Evolutionary conservation across 2,888 invertebrate genomes (phyloP), one percentile per base, ranked within the genome.

Genomic region (Cataglyphis albicans): DNA sequence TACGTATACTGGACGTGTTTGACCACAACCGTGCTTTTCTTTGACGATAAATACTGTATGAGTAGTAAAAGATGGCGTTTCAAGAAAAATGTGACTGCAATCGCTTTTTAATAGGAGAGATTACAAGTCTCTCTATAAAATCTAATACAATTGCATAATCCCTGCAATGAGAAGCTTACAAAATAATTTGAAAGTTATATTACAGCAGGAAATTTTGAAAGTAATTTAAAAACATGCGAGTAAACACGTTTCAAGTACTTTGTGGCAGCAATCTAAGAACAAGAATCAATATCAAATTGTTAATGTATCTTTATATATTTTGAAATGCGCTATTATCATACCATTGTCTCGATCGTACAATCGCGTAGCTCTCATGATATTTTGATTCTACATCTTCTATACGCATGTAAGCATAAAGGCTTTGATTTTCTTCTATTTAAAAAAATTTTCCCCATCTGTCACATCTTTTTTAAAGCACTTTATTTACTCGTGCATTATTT

Each of bases 11-110:
- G 65, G 15, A 74, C 44, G 18, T 48, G 44, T 72, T 38, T 64
- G 57, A 64, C 25, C n/a, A 21, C 52, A 52, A 68, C 15, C 64
- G 38, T 57, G 65, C 41, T 68, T 44, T 44, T 68, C 32, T 78
- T 70, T 10, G 15, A n/a, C 68, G 38, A 76, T 38, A 76, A 67
- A 76, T 65, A 25, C 15, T n/a, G 41, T n/a, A 29, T 29, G 55
- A 75, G 12, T 15, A 44, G n/a, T 29, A 12, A 32, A 18, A 57
- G 9, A 67, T n/a, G 18, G 4, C 32, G 15, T 32, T 44, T 38
- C 55, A 76, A 63, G 21, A 6, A 68, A 78, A 35, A 25, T 65
- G 25, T 52, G 1, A 15, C 25, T 65, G 38, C 38, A 65, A 64
- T 65, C 10, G 35, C 48, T 25, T 52, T 65, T 65, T n/a, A 65